Conservation (phyloP, 2,888 invertebrate genomes). For the Lomographa bimaculata region DNA sequence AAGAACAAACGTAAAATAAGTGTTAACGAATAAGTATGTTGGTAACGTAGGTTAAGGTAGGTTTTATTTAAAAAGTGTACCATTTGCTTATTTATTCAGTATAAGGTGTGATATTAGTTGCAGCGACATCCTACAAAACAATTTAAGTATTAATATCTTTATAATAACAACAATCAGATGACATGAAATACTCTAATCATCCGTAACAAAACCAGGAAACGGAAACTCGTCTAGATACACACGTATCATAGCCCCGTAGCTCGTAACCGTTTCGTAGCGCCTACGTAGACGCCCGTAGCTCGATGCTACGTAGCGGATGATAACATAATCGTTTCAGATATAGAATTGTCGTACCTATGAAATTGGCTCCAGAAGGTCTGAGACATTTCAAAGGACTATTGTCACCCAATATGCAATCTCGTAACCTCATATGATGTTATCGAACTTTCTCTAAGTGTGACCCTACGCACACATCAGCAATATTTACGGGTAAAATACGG, state of each 20-base stretch:
- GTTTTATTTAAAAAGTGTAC: no score
- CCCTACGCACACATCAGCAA: slow-evolving; percentile 8
- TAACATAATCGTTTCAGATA: slow-evolving; percentile 54
- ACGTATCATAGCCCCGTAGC: slow-evolving; percentile 24
- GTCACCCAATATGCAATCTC: slow-evolving; percentile 61
- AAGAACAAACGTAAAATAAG: no score
- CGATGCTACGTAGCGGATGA: slow-evolving; percentile 50
- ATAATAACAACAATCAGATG: no score
- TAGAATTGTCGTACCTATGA: slow-evolving; percentile 51
- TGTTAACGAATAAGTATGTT: no score
- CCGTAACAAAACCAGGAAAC: slow-evolving; percentile 15
- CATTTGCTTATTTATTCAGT: no score
- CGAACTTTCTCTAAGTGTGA: slow-evolving; percentile 30
- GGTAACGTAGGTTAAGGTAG: no score
- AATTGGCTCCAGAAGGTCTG: slow-evolving; percentile 49
- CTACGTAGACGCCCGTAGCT: slow-evolving; percentile 56
- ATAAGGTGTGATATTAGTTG: no score
- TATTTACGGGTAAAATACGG: slow-evolving; percentile 6
- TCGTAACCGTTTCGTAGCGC: slow-evolving; percentile 53
- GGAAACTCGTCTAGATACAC: slow-evolving; percentile 11
- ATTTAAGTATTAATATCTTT: no score
- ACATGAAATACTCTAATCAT: neutral
- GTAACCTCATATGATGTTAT: slow-evolving; percentile 53
- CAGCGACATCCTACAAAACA: no score
- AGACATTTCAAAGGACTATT: slow-evolving; percentile 52